Base-by-base conservation (phyloP, 2,797 vertebrate genomes). In the Limosa lapponica region DNA sequence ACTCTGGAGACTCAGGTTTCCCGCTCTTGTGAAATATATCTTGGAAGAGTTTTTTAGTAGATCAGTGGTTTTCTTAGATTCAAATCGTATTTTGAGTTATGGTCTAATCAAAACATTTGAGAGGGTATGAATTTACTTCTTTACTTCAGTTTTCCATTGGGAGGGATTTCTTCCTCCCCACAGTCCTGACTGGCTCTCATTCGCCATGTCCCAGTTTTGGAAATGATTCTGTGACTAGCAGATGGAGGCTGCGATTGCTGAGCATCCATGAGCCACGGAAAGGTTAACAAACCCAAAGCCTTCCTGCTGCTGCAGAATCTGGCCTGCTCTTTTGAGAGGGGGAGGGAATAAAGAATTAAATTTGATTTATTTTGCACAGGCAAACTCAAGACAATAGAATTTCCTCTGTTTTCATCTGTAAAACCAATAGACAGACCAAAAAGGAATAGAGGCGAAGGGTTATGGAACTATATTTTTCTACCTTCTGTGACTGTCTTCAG, bases 371-470 rank as follows among this genome's bases (percentile, higher is more conserved):
- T 95, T 95, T 95, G 83, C 88, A 55, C 71, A 64, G 91, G 77
- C 77, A 90, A 90, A 80, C 71, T 80, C 70, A 87, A 94, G 86
- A 94, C 96, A 95, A 95, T 93, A 96, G 86, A 92, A 90, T 95
- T 93, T 93, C 80, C 91, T 95, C 93, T 90, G 88, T 95, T 94
- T 96, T 91, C 77, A 44, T 95, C 93, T 94, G 77, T 70, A 87
- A 95, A 92, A 93, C 91, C 66, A 87, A 82, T 89, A 95, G 87
- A 71, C 54, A 93, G 75, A 65, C 46, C 59, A 69, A 85, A 95
- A 93, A 89, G 30, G 61, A 95, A 95, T 61, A 85, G 95, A 92
- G 88, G 95, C 92, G 93, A 95, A 89, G 81, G 93, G 96, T 94
- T 95, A 89, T 67, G 49, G 64, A 94, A 84, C 67, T 93, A 82